Base-by-base conservation (phyloP, 2,888 invertebrate species). In the Tinea trinotella region DNA sequence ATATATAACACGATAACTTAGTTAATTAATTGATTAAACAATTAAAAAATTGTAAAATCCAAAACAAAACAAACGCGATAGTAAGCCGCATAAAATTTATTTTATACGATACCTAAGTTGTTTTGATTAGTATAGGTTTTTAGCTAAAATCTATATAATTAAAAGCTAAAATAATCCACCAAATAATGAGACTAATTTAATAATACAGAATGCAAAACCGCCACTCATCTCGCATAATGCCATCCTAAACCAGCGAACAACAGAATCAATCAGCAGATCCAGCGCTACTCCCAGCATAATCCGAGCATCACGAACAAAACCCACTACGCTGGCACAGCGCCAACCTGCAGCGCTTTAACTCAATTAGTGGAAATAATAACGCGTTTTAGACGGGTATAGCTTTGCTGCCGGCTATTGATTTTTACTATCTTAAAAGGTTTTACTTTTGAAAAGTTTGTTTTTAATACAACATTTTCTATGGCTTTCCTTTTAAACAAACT, bases 181-280 rank as follows among this genome's bases (percentile, higher is more conserved):
- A n/a, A n/a, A n/a, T n/a, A n/a, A n/a, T n/a, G n/a, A n/a, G 1
- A 30, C 7, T 7, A 30, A 30, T 30, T 7, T 2, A 40, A 40
- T 40, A 40, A 9, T 24, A 24, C 24, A 7, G 9, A 5, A 24
- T 7, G 3, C 13, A 4, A 40, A 40, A 40, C 19, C 46, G 46
- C 46, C 19, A 46, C 40, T 46, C 46, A 46, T 19, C 40, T 40
- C 46, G 46, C 19, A 46, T 46, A 46, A 46, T 46, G n/a, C 46
- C 40, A 13, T 15, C 40, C 50, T 50, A 50, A 50, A 24, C 50
- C 50, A 50, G 50, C 13, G 50, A 50, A 50, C 50, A 50, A 50
- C 50, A 50, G 50, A 50, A 50, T 50, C 50, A 50, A 50, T 50
- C 50, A 50, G 50, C 50, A 50, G 50, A 50, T 50, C 50, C 50